Conservation (phyloP, 2,113 vertebrate species). For the Bufo bufo region DNA sequence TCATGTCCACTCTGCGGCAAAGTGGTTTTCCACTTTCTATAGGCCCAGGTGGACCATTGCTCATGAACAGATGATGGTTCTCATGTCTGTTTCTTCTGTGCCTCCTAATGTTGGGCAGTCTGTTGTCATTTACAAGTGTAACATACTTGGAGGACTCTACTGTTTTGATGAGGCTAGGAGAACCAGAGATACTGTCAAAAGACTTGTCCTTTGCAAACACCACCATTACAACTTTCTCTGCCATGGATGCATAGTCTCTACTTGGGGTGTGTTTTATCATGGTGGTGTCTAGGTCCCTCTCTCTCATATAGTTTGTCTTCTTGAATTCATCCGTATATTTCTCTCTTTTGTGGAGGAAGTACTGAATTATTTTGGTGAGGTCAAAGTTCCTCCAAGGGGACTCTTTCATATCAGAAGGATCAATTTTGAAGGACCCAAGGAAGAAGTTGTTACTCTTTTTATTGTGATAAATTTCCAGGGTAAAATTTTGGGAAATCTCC, state of each 20-base stretch:
- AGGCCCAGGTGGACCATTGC: rapidly evolving
- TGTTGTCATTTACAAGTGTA: constrained; percentile 54
- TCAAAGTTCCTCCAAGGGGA: constrained; percentile 82
- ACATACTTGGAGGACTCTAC: constrained; percentile 83
- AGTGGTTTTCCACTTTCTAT: constrained; percentile 58
- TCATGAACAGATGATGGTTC: constrained; percentile 64
- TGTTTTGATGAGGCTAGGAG: constrained; percentile 78
- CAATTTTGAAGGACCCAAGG: constrained; percentile 73
- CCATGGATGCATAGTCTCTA: constrained; percentile 58
- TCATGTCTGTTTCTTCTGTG: constrained; percentile 79
- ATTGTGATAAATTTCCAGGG: constrained; percentile 81
- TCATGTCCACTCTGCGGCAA: constrained; percentile 82
- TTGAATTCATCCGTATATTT: constrained; percentile 45
- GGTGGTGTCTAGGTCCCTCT: background rate
- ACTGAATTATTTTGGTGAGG: constrained; percentile 74
- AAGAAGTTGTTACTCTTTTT: constrained; percentile 65
- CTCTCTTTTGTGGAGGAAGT: constrained; percentile 73
- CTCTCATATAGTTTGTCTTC: background rate
- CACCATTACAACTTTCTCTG: constrained; percentile 77
- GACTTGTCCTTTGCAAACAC: constrained; percentile 79
- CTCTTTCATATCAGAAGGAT: constrained; percentile 54
- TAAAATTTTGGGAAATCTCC: constrained; percentile 59
- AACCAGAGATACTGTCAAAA: constrained; percentile 58
- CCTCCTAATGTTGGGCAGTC: constrained; percentile 65
- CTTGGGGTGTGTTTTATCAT: background rate